These are phyloP conservation scores for Neopipo cinnamomea DNA, from an alignment of 2,113 vertebrate species.

Conservation along the genomic window DNA sequence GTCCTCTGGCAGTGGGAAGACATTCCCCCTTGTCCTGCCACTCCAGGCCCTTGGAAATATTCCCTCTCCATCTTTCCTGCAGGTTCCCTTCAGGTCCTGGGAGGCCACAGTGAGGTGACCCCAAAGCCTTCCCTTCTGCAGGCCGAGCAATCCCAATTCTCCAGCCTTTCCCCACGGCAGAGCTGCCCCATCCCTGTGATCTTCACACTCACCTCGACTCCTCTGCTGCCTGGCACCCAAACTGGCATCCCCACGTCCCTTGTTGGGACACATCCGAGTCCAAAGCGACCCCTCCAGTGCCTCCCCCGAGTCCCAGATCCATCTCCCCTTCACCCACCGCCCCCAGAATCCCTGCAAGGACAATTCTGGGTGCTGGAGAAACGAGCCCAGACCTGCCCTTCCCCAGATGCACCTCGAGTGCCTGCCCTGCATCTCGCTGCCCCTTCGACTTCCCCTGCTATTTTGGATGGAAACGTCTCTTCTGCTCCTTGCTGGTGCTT, in stretches of 20 bases:
- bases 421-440: not conserved
- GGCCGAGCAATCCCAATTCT: not conserved
- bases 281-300: not conserved
- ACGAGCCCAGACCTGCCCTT: too few species aligned
- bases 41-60: not conserved
- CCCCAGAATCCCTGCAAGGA: not conserved
- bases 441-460: not conserved
- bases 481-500: not conserved
- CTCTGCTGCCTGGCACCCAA: not conserved
- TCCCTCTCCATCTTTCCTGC: not conserved
- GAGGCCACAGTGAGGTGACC: not conserved
- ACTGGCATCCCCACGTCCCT: accelerated
- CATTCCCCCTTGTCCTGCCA: not conserved
- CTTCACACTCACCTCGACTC: accelerated
- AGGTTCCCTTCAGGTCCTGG: not conserved
- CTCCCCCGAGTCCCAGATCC: not conserved
- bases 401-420: too few species aligned
- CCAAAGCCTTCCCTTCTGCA: not conserved
- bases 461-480: not conserved
- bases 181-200: not conserved
- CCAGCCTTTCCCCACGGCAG: not conserved
- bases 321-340: not conserved
- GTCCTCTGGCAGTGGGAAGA: not conserved
- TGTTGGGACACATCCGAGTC: accelerated
- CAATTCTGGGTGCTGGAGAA: too few species aligned